phyloP scores from a whole-genome alignment of 2,113 vertebrate genomes.

The Halichoerus grypus region DNA sequence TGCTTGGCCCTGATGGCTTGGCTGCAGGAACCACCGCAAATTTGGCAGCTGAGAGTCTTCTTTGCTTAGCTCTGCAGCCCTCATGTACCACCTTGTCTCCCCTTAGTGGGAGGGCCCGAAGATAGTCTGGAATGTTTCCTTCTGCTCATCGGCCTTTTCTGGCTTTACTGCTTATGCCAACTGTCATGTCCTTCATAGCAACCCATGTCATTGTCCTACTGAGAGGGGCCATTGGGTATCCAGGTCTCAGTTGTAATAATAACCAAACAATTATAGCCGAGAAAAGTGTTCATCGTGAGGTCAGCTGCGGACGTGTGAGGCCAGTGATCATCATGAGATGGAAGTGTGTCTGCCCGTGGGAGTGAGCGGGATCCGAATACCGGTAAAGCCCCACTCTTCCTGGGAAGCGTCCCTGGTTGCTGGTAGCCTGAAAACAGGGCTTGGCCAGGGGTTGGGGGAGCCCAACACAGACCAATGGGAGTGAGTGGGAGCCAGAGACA shows the following conservation, averaged over 20 bases:
- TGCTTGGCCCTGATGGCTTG: rapidly evolving
- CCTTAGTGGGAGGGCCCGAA: background rate
- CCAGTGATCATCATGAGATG: rapidly evolving
- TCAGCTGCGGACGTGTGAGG: background rate
- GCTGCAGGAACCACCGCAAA: background rate
- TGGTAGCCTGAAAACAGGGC: background rate
- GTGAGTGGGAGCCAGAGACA: background rate
- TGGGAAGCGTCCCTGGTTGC: background rate
- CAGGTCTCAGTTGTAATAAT: background rate
- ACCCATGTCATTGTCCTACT: background rate
- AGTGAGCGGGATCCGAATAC: background rate
- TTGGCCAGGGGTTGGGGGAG: too few species aligned
- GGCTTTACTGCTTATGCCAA: background rate
- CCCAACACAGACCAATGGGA: background rate
- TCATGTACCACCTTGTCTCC: background rate
- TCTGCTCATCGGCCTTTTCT: background rate
- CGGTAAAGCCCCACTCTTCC: background rate
- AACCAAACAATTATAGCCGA: background rate
- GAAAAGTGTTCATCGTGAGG: background rate
- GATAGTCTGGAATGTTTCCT: background rate
- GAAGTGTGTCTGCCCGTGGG: background rate
- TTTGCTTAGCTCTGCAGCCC: background rate
- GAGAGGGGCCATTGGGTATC: background rate
- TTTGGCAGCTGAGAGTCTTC: background rate
- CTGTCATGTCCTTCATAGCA: background rate